Base-by-base conservation (phyloP, 2,797 vertebrate genomes). In the Rhodeus uyekii region DNA sequence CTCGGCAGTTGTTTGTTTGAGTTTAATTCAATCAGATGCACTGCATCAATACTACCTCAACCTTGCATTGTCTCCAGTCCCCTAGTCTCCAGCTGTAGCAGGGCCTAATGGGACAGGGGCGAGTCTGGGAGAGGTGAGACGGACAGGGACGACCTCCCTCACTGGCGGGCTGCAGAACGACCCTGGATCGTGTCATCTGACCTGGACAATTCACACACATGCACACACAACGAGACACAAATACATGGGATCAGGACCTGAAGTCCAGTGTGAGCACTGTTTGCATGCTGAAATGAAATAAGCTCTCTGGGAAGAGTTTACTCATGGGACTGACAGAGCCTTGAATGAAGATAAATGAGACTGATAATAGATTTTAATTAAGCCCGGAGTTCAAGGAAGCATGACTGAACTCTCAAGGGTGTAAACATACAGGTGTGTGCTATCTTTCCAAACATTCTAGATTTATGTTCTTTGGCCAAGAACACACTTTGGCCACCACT, bases 51-150 rank as follows among this genome's bases (percentile, higher is more conserved):
- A 29, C 22, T 94, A 96, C 96, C 95, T 96, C 93, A 82, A 96
- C 19, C n/a, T 50, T 91, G 90, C 96, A 96, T 55, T 89, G 36
- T 4, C 94, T 95, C 96, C 96, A 96, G 0, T 94, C 93, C 2
- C 94, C 92, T 42, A 95, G 91, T 29, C 88, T 86, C 96, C 95
- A 96, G 85, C 87, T 91, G 87, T 95, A 96, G 91, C 95, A 96
- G 16, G 96, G 96, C 27, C 87, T 94, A 86, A 93, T 86, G 0
- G 93, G 93, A 90, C 96, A 96, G 39, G 90, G 92, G 87, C 93
- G 91, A 86, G 93, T 90, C 88, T 96, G 96, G 82, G 86, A 90
- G 73, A 96, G 95, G 69, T 95, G 94, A 42, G 89, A 83, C 0
- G 95, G 94, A 78, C 96, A 96, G 2, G 92, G 92, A 12, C 95